Conservation (phyloP, 2,888 invertebrate species). For the Synergus japonicus region DNA sequence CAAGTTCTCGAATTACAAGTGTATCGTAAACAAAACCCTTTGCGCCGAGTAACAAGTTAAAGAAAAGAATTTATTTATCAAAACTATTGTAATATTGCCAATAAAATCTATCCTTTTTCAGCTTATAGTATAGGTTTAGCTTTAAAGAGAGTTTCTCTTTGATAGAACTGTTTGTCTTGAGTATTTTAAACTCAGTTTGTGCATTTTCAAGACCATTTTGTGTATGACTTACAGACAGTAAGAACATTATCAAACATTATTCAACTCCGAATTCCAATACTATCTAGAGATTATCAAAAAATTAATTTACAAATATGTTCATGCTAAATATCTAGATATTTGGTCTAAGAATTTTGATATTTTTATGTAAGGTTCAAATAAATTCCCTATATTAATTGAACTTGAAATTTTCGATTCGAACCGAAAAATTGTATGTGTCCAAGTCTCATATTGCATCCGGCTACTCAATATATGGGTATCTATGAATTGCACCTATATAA, state of each 20-base stretch:
- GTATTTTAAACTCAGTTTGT: not conserved
- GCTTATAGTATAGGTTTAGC: not conserved
- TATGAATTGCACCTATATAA: not conserved
- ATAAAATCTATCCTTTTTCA: not conserved
- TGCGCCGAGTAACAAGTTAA: not conserved
- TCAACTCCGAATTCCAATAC: not conserved
- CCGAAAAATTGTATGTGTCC: too few relatives aligned
- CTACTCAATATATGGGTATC: not conserved
- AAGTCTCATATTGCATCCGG: too few relatives aligned
- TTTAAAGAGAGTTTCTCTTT: not conserved
- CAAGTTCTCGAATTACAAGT: not conserved
- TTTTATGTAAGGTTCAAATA: too few relatives aligned
- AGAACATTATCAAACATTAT: not conserved
- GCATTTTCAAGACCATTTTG: not conserved
- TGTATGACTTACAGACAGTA: too few relatives aligned
- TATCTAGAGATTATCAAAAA: too few relatives aligned
- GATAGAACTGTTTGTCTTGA: not conserved
- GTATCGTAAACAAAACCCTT: not conserved
- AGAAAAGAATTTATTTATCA: not conserved
- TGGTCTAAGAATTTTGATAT: too few relatives aligned
- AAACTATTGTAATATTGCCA: too few relatives aligned
- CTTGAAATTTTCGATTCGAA: too few relatives aligned
- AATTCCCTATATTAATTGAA: too few relatives aligned
- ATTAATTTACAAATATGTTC: too few relatives aligned
- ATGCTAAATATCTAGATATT: too few relatives aligned